phyloP scores from a whole-genome alignment of 2,113 vertebrate species.

The Pogonocichla stellata region DNA sequence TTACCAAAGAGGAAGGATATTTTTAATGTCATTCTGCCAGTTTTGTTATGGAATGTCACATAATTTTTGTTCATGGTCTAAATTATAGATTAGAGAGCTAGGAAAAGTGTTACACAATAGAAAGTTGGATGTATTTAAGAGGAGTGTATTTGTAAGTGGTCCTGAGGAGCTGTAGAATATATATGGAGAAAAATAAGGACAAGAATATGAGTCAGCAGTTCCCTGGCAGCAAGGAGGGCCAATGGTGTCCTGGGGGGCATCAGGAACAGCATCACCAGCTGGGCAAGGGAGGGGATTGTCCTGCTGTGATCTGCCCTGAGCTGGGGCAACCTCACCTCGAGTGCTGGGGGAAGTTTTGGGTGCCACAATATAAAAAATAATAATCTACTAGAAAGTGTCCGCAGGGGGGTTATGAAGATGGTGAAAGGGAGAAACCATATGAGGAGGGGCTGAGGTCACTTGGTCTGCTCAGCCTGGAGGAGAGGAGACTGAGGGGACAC shows the following conservation, averaged over 20 bases:
- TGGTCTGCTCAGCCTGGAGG: background rate
- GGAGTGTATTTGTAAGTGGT: background rate
- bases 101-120: background rate
- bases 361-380: background rate
- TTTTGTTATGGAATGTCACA: background rate
- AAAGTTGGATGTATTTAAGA: background rate
- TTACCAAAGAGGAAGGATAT: background rate
- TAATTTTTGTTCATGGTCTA: background rate
- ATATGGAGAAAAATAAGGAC: background rate
- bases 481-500: background rate
- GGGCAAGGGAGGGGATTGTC: background rate
- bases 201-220: background rate
- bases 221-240: background rate
- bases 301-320: rapidly evolving
- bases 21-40: background rate
- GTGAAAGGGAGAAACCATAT: rapidly evolving
- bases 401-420: rapidly evolving
- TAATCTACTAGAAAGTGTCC: background rate
- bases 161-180: background rate
- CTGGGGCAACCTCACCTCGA: background rate
- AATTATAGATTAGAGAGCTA: background rate
- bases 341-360: background rate
- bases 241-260: rapidly evolving
- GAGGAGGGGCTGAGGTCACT: background rate
- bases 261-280: rapidly evolving